Evolutionary conservation across 2,113 vertebrate genomes (phyloP), one percentile per base, ranked within the genome.

Genomic region (Calonectris borealis): DNA sequence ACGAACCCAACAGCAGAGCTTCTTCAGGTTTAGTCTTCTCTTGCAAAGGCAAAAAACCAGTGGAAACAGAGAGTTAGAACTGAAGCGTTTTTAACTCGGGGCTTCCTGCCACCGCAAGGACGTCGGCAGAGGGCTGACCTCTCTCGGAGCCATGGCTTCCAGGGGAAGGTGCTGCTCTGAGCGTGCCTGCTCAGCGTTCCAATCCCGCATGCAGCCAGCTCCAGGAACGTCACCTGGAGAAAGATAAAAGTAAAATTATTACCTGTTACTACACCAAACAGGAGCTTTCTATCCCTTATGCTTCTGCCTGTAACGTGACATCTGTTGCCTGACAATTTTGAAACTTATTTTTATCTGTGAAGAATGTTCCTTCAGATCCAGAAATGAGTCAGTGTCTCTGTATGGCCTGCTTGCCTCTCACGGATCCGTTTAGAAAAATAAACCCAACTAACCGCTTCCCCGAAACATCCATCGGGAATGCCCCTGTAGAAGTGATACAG

Each of bases 261-360:
- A 78, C 57, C 48, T 89, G 82, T 66, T 78, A 64, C 38, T 78
- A 13, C 38, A 68, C 25, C 16, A 66, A 86, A 83, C 32, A 58
- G 51, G 60, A 93, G 61, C 62, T 71, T 73, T 92, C 34, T 55
- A 31, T 55, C n/a, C 51, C 19, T 62, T 73, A 18, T n/a, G 38
- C 60, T 62, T 83, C 83, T 90, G 86, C 69, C 65, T 83, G 36
- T 69, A 85, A 72, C 21, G 11, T 52, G 65, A 65, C 70, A 88
- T 91, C 82, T 95, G 90, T 87, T 86, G 65, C 66, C 34, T 91
- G 77, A 84, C 24, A 31, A 84, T 92, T 91, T 21, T 48, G 58
- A 92, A 93, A 76, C 40, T 60, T 77, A 72, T 84, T 92, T 96
- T 88, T 72, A 54, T 88, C 77, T 46, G 34, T 31, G 58, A 82